Evolutionary conservation across 2,888 invertebrate genomes (phyloP), one percentile per base, ranked within the genome.

Genomic region (Lamproptera curius): DNA sequence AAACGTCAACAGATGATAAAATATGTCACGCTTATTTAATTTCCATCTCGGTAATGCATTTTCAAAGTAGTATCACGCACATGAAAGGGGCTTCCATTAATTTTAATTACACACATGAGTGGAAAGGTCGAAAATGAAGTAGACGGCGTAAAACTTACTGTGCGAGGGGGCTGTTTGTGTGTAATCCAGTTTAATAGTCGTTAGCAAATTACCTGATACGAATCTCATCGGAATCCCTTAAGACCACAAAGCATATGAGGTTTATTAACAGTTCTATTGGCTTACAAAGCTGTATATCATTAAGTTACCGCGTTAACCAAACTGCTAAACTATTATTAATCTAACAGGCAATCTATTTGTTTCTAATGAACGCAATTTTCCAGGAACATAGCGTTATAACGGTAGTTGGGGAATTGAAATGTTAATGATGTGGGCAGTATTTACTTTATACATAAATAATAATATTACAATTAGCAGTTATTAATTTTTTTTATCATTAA

Each of bases 201-300:
- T 46, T 56, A 50, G 6, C 20, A 51, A 45, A 51, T 57, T 60
- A 56, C 52, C 44, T 40, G 53, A 53, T 58, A 60, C 60, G 65
- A 70, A 68, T 68, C 67, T 61, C 54, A 51, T 54, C 44, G 48
- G 53, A 61, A 60, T 66, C 62, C 64, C 54, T 46, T 63, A 63
- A 62, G 59, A 59, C 62, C 55, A 50, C 51, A 55, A 61, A 61
- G 59, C 63, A 58, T 54, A 61, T 59, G 57, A 55, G 55, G 59
- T 56, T 59, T 68, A 69, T 67, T 63, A 70, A 60, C 58, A 61
- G 58, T 58, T 55, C 51, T 51, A 51, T 55, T 60, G 56, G 59
- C 60, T 61, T 61, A 61, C 50, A 50, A 42, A 34, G 42, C 54
- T 43, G 36, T 53, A 51, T 57, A 55, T 58, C 54, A 59, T 49